Evolutionary conservation across 2,113 vertebrate genomes (phyloP).

Genomic region (Sphyrna mokarran): DNA sequence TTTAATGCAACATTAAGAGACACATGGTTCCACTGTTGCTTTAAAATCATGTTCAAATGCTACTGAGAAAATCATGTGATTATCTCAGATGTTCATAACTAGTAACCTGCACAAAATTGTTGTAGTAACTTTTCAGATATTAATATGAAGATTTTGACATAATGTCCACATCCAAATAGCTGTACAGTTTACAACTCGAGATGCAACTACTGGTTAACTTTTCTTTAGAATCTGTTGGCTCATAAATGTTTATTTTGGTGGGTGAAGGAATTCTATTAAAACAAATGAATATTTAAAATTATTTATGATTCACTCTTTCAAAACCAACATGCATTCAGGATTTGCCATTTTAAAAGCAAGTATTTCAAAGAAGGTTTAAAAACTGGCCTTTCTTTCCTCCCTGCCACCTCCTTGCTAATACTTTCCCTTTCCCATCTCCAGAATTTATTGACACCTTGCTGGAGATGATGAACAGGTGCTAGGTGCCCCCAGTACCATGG

Average conservation of each 20-base stretch:
- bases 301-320: constrained; percentile 34
- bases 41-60: constrained; percentile 14
- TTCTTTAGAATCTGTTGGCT: neutral
- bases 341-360: constrained; percentile 2
- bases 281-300: constrained; percentile 25
- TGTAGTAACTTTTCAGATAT: neutral
- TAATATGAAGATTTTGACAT: neutral
- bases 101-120: constrained; percentile 17
- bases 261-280: constrained; percentile 17
- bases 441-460: neutral
- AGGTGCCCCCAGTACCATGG: neutral
- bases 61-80: neutral
- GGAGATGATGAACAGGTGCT: neutral
- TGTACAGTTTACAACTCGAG: neutral
- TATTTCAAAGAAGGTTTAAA: neutral
- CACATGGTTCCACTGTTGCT: constrained; percentile 3
- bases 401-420: neutral
- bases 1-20: constrained; percentile 2
- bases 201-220: neutral
- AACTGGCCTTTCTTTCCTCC: neutral
- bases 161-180: neutral
- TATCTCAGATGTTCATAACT: neutral
- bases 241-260: neutral
- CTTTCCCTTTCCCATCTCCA: neutral
- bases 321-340: neutral